Evolutionary conservation across 1,140 invertebrate species (phyloP).

Genomic region (Diabrotica virgifera): DNA sequence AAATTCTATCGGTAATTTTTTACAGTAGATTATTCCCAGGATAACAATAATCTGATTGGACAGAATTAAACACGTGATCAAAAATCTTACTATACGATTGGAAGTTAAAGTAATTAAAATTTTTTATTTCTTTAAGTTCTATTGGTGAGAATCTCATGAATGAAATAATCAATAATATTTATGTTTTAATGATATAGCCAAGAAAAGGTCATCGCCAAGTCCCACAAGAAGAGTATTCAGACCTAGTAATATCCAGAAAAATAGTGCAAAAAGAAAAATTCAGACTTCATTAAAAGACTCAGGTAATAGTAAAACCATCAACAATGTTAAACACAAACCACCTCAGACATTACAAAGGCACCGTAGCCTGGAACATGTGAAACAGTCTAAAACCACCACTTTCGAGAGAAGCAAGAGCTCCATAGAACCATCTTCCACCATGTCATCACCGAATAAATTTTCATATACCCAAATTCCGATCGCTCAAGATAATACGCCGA

Average conservation of each 20-base stretch:
- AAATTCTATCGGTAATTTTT: too few species aligned
- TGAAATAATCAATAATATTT: too few species aligned
- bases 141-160: too few species aligned
- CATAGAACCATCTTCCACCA: constrained; percentile 25
- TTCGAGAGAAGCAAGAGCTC: constrained; percentile 21
- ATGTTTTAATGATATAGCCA: constrained; percentile 3
- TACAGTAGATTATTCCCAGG: too few species aligned
- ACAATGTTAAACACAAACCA: background rate
- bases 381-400: constrained; percentile 29
- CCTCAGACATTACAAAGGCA: background rate
- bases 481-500: constrained; percentile 9
- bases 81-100: too few species aligned
- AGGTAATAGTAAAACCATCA: constrained; percentile 26
- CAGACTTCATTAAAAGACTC: constrained; percentile 32
- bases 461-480: background rate
- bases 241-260: background rate
- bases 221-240: background rate
- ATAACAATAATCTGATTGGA: too few species aligned
- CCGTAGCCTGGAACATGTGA: background rate
- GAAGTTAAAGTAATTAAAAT: too few species aligned
- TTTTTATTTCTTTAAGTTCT: too few species aligned
- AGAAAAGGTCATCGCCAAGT: constrained; percentile 4
- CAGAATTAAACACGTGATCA: too few species aligned
- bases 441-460: background rate
- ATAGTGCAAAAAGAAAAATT: constrained; percentile 29